Conservation (phyloP, 2,888 invertebrate species). For the Eulithis prunata region DNA sequence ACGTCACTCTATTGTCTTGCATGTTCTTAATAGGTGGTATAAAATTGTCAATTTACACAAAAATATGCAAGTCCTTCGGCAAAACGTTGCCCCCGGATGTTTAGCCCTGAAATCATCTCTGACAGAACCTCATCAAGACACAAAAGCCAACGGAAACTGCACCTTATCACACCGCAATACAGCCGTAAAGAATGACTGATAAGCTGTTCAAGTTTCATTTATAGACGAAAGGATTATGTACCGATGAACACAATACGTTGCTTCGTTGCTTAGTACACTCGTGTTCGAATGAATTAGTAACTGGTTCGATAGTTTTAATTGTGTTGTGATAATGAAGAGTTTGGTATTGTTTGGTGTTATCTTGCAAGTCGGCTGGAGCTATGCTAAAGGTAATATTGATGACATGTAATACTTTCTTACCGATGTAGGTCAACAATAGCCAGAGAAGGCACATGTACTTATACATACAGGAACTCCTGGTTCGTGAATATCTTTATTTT, state of each 20-base stretch:
- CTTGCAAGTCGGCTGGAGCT: conserved; percentile 54
- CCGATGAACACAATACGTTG: conserved; percentile 47
- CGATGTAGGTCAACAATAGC: no score
- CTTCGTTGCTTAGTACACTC: conserved; percentile 48
- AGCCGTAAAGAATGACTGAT: conserved; percentile 41
- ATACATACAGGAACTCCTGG: no score
- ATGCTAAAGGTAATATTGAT: conserved; percentile 44
- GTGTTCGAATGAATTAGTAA: conserved; percentile 48
- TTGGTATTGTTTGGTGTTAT: conserved; percentile 56
- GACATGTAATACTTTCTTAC: no score
- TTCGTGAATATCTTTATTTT: no score
- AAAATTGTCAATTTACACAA: no score
- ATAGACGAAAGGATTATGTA: conserved; percentile 49
- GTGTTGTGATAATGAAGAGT: conserved; percentile 56
- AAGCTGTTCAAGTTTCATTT: conserved; percentile 54
- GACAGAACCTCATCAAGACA: conserved; percentile 15
- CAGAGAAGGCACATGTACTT: no score
- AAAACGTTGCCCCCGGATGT: conserved; percentile 47
- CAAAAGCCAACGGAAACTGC: conserved; percentile 20
- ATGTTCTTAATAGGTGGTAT: no score
- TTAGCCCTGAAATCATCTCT: conserved; percentile 37
- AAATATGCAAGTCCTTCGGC: conserved; percentile 7
- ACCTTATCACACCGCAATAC: conserved; percentile 32
- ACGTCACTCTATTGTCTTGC: no score
- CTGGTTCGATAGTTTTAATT: conserved; percentile 43